Evolutionary conservation across 2,888 invertebrate genomes (phyloP).

Genomic region (Elegia similella): DNA sequence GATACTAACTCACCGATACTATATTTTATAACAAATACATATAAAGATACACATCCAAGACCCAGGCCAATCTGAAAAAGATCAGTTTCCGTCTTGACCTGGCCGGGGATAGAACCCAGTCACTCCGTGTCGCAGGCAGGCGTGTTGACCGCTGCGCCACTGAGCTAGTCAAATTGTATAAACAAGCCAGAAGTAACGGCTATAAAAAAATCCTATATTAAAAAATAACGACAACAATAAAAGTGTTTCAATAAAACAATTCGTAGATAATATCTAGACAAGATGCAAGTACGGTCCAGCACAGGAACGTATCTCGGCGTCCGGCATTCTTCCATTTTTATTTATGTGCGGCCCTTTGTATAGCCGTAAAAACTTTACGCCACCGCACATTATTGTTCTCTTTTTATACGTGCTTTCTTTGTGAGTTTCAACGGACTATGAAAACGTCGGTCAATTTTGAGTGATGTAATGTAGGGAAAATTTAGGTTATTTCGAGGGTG

Average conservation of each 20-base stretch:
- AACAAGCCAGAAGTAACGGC: no score
- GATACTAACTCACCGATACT: no score
- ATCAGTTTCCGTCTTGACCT: no score
- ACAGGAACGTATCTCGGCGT: not conserved
- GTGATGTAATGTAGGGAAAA: not conserved
- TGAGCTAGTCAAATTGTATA: no score
- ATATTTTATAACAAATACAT: no score
- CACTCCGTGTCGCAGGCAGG: no score
- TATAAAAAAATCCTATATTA: no score
- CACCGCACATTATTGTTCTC: not conserved
- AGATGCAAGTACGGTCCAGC: not conserved
- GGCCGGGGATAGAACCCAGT: no score
- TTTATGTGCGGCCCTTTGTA: not conserved
- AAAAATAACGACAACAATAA: no score
- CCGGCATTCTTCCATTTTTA: not conserved
- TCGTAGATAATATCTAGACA: not conserved
- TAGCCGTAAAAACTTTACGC: not conserved
- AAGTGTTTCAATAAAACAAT: not conserved
- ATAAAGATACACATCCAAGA: no score
- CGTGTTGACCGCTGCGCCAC: no score
- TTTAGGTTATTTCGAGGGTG: not conserved
- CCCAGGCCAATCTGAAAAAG: no score
- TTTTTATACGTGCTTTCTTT: slow-evolving; percentile 9
- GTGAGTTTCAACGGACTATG: not conserved
- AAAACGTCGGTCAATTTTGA: not conserved